A percentile compares a stretch with the other conserved stretches of the same genome.
Evolutionary conservation across 2,888 invertebrate genomes (phyloP).

Genomic region (Himalopsyche anomala): DNA sequence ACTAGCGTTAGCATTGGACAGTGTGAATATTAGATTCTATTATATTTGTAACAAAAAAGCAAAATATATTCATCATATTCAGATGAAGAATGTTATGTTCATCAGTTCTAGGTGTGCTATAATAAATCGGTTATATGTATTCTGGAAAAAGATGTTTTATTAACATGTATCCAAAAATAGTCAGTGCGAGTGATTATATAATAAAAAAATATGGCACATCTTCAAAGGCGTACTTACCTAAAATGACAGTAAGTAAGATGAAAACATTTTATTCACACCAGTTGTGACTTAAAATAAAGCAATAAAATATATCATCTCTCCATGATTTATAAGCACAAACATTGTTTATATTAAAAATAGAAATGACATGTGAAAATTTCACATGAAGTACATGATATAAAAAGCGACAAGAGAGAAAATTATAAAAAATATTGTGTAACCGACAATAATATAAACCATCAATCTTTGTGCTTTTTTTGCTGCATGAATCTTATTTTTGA

Average conservation of each 20-base stretch:
- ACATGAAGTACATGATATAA: conserved; percentile 77
- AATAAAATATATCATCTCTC: conserved; percentile 43
- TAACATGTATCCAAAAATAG: not conserved
- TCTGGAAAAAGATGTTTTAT: not conserved
- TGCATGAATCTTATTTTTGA: conserved; percentile 67
- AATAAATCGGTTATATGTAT: too few species aligned
- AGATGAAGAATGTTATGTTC: too few species aligned
- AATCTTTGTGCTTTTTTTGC: conserved; percentile 63
- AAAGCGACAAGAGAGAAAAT: conserved; percentile 75
- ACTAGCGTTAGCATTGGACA: too few species aligned
- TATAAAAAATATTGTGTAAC: conserved; percentile 77
- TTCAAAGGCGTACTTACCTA: not conserved
- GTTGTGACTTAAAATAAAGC: conserved; percentile 9
- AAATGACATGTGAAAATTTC: conserved; percentile 62
- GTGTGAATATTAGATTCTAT: too few species aligned
- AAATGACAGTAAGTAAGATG: conserved; percentile 24
- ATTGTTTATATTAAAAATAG: not conserved
- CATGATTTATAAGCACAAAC: conserved; percentile 29
- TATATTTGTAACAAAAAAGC: too few species aligned
- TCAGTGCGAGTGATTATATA: not conserved
- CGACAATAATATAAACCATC: conserved; percentile 76
- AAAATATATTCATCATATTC: too few species aligned
- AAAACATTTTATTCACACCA: conserved; percentile 3
- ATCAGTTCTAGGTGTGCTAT: too few species aligned
- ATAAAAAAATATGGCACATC: conserved; percentile 49